phyloP scores from a whole-genome alignment of 2,797 vertebrate genomes.

The Tenualosa ilisha region DNA sequence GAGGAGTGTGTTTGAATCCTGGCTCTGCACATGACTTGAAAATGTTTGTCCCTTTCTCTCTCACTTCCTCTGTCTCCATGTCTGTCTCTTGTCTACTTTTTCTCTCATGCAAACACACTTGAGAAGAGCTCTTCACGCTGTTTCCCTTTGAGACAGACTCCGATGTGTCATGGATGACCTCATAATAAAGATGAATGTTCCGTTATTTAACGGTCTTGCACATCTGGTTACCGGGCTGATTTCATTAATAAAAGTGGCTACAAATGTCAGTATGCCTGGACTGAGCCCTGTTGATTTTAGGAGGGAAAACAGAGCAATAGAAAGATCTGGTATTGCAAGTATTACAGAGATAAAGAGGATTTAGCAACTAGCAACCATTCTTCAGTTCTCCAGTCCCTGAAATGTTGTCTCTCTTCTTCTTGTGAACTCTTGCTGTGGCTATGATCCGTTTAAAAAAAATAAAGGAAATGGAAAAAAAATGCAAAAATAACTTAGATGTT shows the following conservation, averaged over 20 bases:
- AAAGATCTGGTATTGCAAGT: constrained; percentile 11
- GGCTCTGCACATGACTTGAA: not conserved
- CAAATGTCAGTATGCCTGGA: not conserved
- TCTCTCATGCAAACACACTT: not conserved
- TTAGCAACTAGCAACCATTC: not conserved
- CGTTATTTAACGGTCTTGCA: constrained; percentile 1
- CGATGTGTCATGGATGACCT: constrained; percentile 11
- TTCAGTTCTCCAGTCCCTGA: not conserved
- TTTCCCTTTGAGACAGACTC: not conserved
- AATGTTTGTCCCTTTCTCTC: not conserved
- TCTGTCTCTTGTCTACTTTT: not conserved
- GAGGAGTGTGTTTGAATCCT: not conserved
- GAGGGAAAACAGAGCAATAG: not conserved
- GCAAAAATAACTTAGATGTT: no score
- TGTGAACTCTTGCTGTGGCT: not conserved
- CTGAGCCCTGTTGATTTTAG: not conserved
- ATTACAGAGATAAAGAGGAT: not conserved
- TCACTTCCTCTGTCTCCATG: not conserved
- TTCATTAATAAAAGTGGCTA: constrained; percentile 15
- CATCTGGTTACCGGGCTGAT: constrained; percentile 22
- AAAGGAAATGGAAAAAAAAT: not conserved
- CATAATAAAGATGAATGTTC: constrained; percentile 15
- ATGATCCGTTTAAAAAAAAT: not conserved
- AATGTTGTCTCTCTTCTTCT: not conserved
- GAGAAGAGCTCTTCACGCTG: not conserved